Conservation (phyloP, 2,113 vertebrate genomes). For the Tetraodon nigroviridis region DNA sequence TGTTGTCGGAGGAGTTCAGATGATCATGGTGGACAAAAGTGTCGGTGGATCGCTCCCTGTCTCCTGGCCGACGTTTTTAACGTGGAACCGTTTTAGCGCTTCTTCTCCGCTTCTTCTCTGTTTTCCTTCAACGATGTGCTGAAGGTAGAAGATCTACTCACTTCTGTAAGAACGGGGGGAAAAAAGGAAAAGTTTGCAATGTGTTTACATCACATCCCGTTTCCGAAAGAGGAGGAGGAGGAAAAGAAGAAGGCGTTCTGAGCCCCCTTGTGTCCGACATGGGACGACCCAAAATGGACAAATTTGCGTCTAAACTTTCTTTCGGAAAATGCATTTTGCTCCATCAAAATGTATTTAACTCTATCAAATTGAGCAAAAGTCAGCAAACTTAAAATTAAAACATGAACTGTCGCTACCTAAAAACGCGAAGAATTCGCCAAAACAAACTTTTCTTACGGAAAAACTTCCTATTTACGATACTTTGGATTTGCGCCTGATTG, state of each 20-base stretch:
- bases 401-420: too few relatives aligned
- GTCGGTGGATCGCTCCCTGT: background rate
- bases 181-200: constrained; percentile 40
- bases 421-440: too few relatives aligned
- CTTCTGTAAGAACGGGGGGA: constrained; percentile 12
- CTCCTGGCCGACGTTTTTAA: background rate
- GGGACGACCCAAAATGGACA: constrained; percentile 28
- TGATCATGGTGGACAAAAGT: constrained; percentile 28
- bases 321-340: too few relatives aligned
- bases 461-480: too few relatives aligned
- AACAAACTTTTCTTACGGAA: too few relatives aligned
- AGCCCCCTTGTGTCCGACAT: constrained; percentile 33
- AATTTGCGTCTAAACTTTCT: too few relatives aligned
- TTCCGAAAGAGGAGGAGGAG: constrained; percentile 57
- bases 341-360: too few relatives aligned
- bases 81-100: too few relatives aligned
- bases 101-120: background rate
- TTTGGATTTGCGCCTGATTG: too few relatives aligned
- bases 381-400: too few relatives aligned
- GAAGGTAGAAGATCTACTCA: constrained; percentile 39
- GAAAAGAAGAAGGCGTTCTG: constrained; percentile 30
- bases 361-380: too few relatives aligned
- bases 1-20: constrained; percentile 8
- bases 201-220: constrained; percentile 77
- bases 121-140: background rate